Evolutionary conservation across 2,888 invertebrate genomes (phyloP), one percentile per base, ranked within the genome.

Genomic region (Caenorhabditis sp.): DNA sequence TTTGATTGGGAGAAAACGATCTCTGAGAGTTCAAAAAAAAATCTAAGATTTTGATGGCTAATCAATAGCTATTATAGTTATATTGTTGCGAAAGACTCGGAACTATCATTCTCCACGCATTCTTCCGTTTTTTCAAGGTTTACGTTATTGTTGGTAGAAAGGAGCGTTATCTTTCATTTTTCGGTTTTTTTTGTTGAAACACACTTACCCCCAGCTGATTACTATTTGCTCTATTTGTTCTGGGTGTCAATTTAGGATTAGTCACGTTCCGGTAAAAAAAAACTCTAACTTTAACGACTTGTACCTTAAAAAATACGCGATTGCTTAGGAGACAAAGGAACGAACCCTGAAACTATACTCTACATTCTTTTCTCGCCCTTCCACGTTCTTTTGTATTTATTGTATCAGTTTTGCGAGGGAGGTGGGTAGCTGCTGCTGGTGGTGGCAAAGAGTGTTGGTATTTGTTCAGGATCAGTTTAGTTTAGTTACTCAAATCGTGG

Each of bases 381-480:
- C 69, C 73, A 51, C 61, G 44, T 70, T 58, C 70, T 72, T 31
- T 63, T 73, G 47, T 68, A 59, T 68, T 76, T 68, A 59, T 68
- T 76, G 76, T 76, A 68, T 76, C 76, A 76, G 28, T 77, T 61
- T n/a, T 44, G 56, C 63, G 68, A 68, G 70, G 44, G 69, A 31
- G 77, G 61, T n/a, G 61, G 47, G 54, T 61, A 61, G 47, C 38
- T 38, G 38, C 38, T 38, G 38, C 38, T 38, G 47, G 47, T 47
- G 47, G 47, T 19, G 19, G 47, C n/a, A n/a, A n/a, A n/a, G 68
- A 66, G 66, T 58, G 41, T 49, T 77, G 77, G 69, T 79, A 64
- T 79, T 79, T 79, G 79, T 79, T 79, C 70, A 79, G 79, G 79
- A 70, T 79, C 79, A 69, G 69, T 59, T 58, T 44, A 73, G 61